Evolutionary conservation across 2,888 invertebrate species (phyloP), one percentile per base, ranked within the genome.

Genomic region (Gibbula magus): DNA sequence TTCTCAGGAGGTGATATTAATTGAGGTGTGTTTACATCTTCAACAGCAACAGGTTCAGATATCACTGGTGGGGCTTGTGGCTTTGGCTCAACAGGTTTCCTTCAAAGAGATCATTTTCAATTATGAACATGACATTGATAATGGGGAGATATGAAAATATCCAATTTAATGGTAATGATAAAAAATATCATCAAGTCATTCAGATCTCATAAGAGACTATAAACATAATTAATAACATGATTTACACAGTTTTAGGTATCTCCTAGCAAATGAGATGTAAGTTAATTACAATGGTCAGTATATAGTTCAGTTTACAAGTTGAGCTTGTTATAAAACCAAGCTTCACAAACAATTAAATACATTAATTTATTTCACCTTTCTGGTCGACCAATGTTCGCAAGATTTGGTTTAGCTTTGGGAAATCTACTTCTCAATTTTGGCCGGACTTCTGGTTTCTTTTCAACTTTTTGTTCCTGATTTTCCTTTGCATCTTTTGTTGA

Each of bases 401-500:
- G 75, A 77, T 88, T 88, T 75, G 88, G 88, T 79, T 84, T 86
- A 32, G 86, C 86, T 79, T 87, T 87, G 0, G 87, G 86, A 54
- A 88, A 85, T 75, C 87, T 82, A 70, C 79, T 82, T 54, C 85
- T 79, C 16, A 61, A 20, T 52, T 74, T 73, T 2, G 73, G 54
- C 32, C 45, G 54, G 16, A 22, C 61, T 61, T 73, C 61, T 10
- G 73, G 77, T 45, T 79, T 73, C 20, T 39, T 32, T 45, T 70
- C 70, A 32, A 18, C 29, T 52, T 51, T 32, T n/a, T 32, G 29
- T 39, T 77, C 56, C 39, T 22, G n/a, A 10, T 18, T 20, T 22
- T 75, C 32, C 32, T n/a, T 35, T 18, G 39, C 35, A 10, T 54
- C 54, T 32, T 25, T 20, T 20, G 18, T 61, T 16, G 77, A 25